Evolutionary conservation across 2,797 vertebrate species (phyloP).

Genomic region (Chrysocyon brachyurus): DNA sequence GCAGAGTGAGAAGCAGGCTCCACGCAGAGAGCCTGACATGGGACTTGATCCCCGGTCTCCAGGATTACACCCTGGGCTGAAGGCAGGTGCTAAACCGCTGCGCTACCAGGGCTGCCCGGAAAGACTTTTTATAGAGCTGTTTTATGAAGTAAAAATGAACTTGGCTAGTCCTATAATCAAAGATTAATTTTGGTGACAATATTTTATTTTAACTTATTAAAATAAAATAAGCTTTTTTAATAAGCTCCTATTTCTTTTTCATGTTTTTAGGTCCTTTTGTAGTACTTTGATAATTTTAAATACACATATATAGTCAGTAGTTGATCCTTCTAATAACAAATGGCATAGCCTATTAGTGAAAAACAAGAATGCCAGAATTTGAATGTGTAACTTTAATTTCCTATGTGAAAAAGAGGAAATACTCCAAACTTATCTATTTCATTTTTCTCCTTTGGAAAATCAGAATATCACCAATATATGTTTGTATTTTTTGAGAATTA

Average conservation of each 20-base stretch:
- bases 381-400: neutral
- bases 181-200: neutral
- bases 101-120: too few relatives aligned
- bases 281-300: neutral
- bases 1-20: too few relatives aligned
- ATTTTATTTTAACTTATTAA: constrained; percentile 19
- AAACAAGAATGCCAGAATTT: neutral
- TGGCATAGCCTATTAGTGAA: neutral
- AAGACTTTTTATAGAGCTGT: neutral
- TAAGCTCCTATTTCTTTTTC: neutral
- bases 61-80: too few relatives aligned
- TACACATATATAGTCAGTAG: neutral
- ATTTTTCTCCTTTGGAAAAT: neutral
- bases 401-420: neutral
- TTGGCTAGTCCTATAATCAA: neutral
- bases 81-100: too few relatives aligned
- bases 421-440: neutral
- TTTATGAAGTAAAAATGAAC: neutral
- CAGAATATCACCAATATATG: neutral
- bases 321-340: neutral
- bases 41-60: too few relatives aligned
- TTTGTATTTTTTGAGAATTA: neutral
- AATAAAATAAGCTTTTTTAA: neutral
- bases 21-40: too few relatives aligned
- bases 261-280: neutral